phyloP scores from a whole-genome alignment of 2,797 vertebrate species.

The Cyprinodon diabolis region DNA sequence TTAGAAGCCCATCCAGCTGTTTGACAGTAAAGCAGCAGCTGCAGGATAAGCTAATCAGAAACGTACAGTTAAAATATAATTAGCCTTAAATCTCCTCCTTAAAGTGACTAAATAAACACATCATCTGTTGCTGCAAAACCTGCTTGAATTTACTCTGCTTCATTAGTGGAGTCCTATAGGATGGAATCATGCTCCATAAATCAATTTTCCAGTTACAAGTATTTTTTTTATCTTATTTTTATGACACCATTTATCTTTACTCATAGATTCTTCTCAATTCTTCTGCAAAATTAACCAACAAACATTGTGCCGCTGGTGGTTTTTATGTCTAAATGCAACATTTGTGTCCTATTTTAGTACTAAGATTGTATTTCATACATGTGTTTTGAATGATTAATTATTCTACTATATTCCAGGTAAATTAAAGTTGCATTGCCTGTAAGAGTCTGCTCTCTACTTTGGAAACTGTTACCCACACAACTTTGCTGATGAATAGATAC shows the following conservation, averaged over 20 bases:
- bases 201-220: not conserved
- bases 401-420: not conserved
- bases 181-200: not conserved
- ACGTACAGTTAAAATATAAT: constrained; percentile 57
- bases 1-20: constrained; percentile 65
- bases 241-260: not conserved
- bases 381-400: not conserved
- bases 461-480: no score
- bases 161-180: not conserved
- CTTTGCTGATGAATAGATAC: no score
- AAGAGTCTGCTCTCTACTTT: not conserved
- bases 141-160: not conserved
- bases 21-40: constrained; percentile 47
- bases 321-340: not conserved
- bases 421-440: not conserved
- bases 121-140: not conserved
- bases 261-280: not conserved
- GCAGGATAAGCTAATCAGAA: constrained; percentile 40
- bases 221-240: not conserved
- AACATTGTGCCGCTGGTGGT: not conserved
- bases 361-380: not conserved
- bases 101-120: not conserved
- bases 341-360: not conserved
- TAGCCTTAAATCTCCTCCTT: not conserved
- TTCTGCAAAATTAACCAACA: not conserved